phyloP scores from a whole-genome alignment of 2,888 invertebrate species.

The Helicoverpa assulta region DNA sequence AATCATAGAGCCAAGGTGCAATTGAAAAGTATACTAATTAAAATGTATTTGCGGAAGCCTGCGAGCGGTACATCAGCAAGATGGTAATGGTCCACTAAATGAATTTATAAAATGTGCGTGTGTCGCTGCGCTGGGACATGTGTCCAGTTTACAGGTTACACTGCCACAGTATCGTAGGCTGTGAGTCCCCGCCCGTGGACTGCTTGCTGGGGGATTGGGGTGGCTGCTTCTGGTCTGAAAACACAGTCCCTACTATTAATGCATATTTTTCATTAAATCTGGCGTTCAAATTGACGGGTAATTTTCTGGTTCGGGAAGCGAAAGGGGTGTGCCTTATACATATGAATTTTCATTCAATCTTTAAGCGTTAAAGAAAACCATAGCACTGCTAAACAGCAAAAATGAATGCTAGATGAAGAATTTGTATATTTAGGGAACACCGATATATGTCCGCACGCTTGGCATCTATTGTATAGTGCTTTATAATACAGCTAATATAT shows the following conservation, averaged over 20 bases:
- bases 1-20: slow-evolving; percentile 64
- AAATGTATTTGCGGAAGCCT: slow-evolving; percentile 61
- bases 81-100: slow-evolving; percentile 75
- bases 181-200: slow-evolving; percentile 95
- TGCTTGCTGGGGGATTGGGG: slow-evolving; percentile 95
- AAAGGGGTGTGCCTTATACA: slow-evolving; percentile 16
- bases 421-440: slow-evolving; percentile 9
- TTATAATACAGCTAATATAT: slow-evolving; percentile 32
- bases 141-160: slow-evolving; percentile 95
- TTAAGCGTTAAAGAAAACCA: slow-evolving; percentile 40
- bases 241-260: slow-evolving; percentile 46
- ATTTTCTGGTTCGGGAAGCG: slow-evolving; percentile 26
- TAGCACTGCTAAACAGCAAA: slow-evolving; percentile 40
- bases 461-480: slow-evolving; percentile 22
- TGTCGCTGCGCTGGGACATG: slow-evolving; percentile 61
- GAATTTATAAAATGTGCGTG: slow-evolving; percentile 58
- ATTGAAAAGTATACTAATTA: slow-evolving; percentile 59
- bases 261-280: neutral
- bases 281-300: slow-evolving; percentile 11
- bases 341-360: slow-evolving; percentile 19
- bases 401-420: slow-evolving; percentile 29
- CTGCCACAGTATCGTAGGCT: slow-evolving; percentile 99
- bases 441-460: slow-evolving; percentile 17
- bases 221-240: slow-evolving; percentile 96
- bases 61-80: slow-evolving; percentile 74